A percentile compares a stretch with the other conserved stretches of the same genome.
Conservation (phyloP, 2,797 vertebrate genomes). For the Synaphobranchus kaupii region DNA sequence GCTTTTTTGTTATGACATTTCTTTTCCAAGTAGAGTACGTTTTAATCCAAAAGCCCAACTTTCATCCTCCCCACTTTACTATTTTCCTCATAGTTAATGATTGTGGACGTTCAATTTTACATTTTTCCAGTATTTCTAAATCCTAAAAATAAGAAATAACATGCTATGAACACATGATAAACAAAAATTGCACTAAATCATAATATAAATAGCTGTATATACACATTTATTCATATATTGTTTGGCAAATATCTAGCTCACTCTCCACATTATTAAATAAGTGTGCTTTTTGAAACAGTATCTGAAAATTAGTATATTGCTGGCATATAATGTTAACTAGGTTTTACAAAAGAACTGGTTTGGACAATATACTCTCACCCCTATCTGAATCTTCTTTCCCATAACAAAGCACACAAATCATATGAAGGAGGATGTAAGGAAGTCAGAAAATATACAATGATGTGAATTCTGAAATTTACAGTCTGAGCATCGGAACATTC, state of each 20-base stretch:
- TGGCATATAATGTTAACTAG: background rate
- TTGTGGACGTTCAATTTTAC: background rate
- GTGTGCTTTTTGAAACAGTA: background rate
- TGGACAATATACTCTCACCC: background rate
- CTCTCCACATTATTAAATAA: background rate
- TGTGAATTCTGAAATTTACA: background rate
- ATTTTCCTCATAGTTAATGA: background rate
- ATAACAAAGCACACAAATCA: background rate
- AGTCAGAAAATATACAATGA: background rate
- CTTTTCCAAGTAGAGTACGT: background rate
- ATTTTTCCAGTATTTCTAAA: background rate
- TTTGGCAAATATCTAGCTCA: background rate
- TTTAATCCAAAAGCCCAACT: background rate
- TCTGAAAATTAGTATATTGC: background rate
- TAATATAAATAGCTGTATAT: background rate
- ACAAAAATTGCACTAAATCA: background rate
- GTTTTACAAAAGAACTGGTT: background rate
- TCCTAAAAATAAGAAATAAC: background rate
- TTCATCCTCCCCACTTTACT: background rate
- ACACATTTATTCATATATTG: background rate
- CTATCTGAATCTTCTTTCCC: background rate
- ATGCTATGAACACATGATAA: background rate
- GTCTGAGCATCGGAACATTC: background rate
- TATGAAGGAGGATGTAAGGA: background rate
- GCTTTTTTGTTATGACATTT: background rate